Conservation (phyloP, 2,888 invertebrate species). For the Drosophila pegasa region DNA sequence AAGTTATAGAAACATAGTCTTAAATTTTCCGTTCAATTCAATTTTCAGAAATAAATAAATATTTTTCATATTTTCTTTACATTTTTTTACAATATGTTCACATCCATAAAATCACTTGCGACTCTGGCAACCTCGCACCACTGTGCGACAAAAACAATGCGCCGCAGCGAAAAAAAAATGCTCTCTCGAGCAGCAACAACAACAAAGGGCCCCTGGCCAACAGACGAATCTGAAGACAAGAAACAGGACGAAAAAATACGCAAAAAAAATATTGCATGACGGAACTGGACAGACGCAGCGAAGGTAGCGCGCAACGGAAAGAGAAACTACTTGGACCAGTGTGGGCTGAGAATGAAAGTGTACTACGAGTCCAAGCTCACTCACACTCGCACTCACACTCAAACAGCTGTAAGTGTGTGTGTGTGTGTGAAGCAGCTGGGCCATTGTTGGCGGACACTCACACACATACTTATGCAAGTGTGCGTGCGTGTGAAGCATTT, state of each 20-base stretch:
- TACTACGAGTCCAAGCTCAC: conserved; percentile 59
- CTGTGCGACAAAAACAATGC: conserved; percentile 77
- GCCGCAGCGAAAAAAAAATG: conserved; percentile 66
- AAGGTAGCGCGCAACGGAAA: conserved; percentile 22
- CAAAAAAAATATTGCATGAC: conserved; percentile 61
- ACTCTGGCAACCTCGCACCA: conserved; percentile 33
- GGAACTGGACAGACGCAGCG: conserved; percentile 73
- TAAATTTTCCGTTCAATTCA: no score
- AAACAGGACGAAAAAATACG: conserved; percentile 74
- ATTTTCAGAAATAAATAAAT: background rate
- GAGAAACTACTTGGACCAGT: conserved; percentile 46
- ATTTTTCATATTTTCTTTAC: background rate
- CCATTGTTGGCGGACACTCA: conserved; percentile 73
- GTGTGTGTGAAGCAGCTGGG: conserved; percentile 51
- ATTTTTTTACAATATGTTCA: background rate
- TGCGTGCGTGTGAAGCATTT: conserved; percentile 52
- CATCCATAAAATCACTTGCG: background rate
- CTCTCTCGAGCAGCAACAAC: conserved; percentile 66
- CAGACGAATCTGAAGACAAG: conserved; percentile 78
- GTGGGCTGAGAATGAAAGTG: conserved; percentile 78
- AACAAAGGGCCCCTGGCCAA: conserved; percentile 51
- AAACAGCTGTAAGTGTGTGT: conserved; percentile 23
- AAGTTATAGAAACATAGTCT: no score
- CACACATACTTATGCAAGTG: conserved; percentile 34
- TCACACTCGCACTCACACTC: conserved; percentile 26